Conservation (phyloP, 2,888 invertebrate genomes). For the Drosophila quinaria region DNA sequence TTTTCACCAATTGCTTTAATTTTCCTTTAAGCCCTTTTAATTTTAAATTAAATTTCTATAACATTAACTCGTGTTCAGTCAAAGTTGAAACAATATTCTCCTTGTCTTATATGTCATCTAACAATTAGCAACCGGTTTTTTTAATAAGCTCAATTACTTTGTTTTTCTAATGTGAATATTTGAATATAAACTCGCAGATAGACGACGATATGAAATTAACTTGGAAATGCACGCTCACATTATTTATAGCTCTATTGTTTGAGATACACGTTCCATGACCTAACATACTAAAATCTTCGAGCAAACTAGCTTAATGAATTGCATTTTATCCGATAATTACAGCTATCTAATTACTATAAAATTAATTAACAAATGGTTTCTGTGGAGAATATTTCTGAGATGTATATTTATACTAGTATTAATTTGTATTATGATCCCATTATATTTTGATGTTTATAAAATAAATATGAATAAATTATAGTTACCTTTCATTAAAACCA, state of each 20-base stretch:
- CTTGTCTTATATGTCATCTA: slow-evolving; percentile 10
- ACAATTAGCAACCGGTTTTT: slow-evolving; percentile 70
- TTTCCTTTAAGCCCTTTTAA: slow-evolving; percentile 5
- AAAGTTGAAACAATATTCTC: slow-evolving; percentile 13
- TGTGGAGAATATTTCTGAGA: not conserved
- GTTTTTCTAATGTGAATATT: slow-evolving; percentile 23
- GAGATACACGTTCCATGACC: slow-evolving; percentile 64
- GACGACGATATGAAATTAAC: slow-evolving; percentile 33
- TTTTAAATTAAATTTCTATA: slow-evolving; percentile 15
- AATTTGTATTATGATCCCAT: not conserved
- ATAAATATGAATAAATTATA: not conserved
- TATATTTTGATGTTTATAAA: not conserved
- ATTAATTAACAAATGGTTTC: slow-evolving; percentile 15
- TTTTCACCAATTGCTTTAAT: slow-evolving; percentile 41
- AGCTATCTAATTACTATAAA: not conserved
- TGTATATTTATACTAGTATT: not conserved
- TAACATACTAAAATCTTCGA: slow-evolving; percentile 58
- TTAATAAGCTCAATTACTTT: slow-evolving; percentile 50
- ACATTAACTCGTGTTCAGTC: slow-evolving; percentile 1
- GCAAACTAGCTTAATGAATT: slow-evolving; percentile 21
- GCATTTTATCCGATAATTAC: slow-evolving; percentile 6
- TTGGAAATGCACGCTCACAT: slow-evolving; percentile 46
- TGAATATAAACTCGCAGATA: slow-evolving; percentile 20
- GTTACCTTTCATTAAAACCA: not conserved
- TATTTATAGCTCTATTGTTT: slow-evolving; percentile 70